Conservation (phyloP, 2,888 invertebrate genomes). For the Drosophila mimica region DNA sequence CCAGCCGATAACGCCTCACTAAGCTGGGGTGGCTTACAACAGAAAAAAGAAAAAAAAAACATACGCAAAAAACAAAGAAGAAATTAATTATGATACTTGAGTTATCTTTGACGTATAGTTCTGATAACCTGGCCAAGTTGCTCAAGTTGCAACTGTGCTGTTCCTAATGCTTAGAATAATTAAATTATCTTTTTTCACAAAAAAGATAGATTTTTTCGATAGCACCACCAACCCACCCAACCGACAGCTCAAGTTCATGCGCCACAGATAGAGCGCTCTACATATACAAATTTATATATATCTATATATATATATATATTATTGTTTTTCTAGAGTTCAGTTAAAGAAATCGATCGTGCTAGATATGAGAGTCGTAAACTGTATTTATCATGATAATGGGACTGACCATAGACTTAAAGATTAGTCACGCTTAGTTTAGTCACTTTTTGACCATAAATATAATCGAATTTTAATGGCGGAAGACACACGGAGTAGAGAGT, state of each 20-base stretch:
- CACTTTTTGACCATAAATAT: slow-evolving; percentile 15
- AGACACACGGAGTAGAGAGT: background rate
- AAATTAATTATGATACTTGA: slow-evolving; percentile 77
- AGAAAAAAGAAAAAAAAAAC: slow-evolving; percentile 9
- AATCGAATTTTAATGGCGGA: background rate
- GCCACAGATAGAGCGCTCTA: slow-evolving; percentile 17
- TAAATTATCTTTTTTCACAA: slow-evolving; percentile 54
- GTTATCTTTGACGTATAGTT: slow-evolving; percentile 74
- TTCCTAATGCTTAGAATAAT: slow-evolving; percentile 60
- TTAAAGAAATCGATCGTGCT: slow-evolving; percentile 20
- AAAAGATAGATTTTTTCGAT: slow-evolving; percentile 43
- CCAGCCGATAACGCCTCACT: slow-evolving; percentile 18
- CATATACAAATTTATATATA: background rate
- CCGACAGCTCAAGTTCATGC: slow-evolving; percentile 45
- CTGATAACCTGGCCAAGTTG: slow-evolving; percentile 57
- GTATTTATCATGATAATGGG: slow-evolving; percentile 47
- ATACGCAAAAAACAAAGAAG: slow-evolving; percentile 40
- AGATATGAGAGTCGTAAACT: slow-evolving; percentile 48
- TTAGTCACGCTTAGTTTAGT: slow-evolving; percentile 40
- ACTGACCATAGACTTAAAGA: slow-evolving; percentile 38
- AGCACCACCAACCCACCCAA: slow-evolving; percentile 18
- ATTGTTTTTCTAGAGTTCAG: slow-evolving; percentile 5
- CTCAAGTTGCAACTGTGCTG: slow-evolving; percentile 14
- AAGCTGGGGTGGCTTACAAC: slow-evolving; percentile 55
- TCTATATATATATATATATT: background rate